Base-by-base conservation (phyloP, 2,888 invertebrate species). In the Coecobrya sp. region DNA sequence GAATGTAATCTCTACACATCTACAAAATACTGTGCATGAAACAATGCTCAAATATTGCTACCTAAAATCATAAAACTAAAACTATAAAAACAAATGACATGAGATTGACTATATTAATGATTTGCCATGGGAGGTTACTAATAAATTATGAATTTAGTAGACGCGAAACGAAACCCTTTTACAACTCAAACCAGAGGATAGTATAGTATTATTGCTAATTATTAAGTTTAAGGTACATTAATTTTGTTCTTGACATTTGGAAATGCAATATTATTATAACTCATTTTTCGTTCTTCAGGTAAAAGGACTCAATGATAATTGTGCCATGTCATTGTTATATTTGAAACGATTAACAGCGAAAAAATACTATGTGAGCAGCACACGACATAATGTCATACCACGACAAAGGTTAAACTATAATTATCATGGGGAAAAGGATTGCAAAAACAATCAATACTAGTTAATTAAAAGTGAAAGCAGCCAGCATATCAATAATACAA, bases 41-140 rank as follows among this genome's bases (percentile, higher is more conserved):
- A 59, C 22, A 27, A 81, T 36, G 1, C 8, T 70, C 59, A 52
- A 19, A n/a, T 59, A 62, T 0, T 8, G 25, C 42, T 79, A 52
- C 22, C 5, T 79, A 79, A 81, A 79, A 36, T 22, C 49, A 52
- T 30, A 88, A 79, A 0, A 59, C 70, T 16, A 49, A 79, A 22
- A 62, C 79, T 88, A 86, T 65, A 85, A 59, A 10, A 86, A 79
- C 81, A 36, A 91, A 86, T 92, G 92, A 92, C 92, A 92, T 92
- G 45, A 59, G 49, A 86, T 76, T 92, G 92, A 92, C 92, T 92
- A 55, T n/a, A 55, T n/a, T 36, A 76, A 59, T 27, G 62, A 79
- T 92, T 76, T 79, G 92, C 89, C 89, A 92, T 92, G 92, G 92
- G 86, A 89, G 92, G 89, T 87, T 87, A 36, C 27, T 55, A 81